Evolutionary conservation across 2,797 vertebrate species (phyloP).

Genomic region (Catamblyrhynchus diadema): DNA sequence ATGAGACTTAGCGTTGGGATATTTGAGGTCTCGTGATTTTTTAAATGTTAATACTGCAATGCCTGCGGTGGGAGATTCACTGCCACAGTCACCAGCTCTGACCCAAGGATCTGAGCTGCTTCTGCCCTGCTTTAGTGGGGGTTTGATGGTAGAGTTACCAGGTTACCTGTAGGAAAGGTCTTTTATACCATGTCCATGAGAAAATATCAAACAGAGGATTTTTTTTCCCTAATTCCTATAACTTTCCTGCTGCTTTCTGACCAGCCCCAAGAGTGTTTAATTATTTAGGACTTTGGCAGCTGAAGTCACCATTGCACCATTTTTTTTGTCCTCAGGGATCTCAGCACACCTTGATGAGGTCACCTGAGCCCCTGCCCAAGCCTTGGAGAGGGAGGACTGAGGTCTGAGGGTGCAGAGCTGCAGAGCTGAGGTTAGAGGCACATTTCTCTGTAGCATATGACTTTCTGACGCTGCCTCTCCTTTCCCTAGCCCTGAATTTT

Average conservation of each 20-base stretch:
- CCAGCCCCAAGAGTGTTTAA: neutral
- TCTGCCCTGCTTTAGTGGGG: neutral
- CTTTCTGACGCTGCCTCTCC: neutral
- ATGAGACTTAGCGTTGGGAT: neutral
- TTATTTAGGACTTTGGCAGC: neutral
- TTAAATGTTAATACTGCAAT: constrained; percentile 2
- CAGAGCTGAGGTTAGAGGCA: neutral
- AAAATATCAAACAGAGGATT: neutral
- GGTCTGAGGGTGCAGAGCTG: neutral
- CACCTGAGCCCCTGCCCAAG: neutral
- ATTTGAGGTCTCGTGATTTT: constrained; percentile 31
- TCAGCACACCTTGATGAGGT: neutral
- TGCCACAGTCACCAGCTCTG: neutral
- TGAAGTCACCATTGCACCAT: neutral
- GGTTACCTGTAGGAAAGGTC: neutral
- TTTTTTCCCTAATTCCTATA: neutral
- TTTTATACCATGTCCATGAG: neutral
- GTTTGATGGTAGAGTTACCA: neutral
- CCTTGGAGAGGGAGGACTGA: fast-evolving
- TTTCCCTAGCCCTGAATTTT: neutral
- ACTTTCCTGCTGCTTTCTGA: neutral
- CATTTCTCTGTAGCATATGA: neutral
- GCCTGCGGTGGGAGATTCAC: neutral
- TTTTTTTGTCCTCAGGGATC: neutral
- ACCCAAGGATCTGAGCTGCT: neutral